Evolutionary conservation across 2,888 invertebrate species (phyloP), one percentile per base, ranked within the genome.

Genomic region (Sialis lutaria): DNA sequence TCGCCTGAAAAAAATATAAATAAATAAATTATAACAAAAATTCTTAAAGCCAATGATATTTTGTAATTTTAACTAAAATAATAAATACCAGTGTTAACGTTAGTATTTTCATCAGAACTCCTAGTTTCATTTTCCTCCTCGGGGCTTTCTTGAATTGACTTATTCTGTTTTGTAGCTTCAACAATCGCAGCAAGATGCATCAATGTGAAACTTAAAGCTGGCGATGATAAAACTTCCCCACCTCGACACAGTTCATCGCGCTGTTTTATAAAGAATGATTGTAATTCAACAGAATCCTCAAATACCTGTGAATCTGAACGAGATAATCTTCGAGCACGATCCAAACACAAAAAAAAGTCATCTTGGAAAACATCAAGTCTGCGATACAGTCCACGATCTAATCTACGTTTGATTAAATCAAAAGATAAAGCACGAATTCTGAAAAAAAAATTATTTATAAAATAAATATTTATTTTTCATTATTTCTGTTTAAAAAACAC

Each of bases 331-430:
- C 97, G 77, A 0, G 93, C 93, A 55, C 86, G 68, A 57, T 95
- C 92, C 60, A 97, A 79, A 51, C 96, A 89, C 34, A 84, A 77
- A 62, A 98, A 97, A 60, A 97, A 79, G 60, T 98, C 97, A 57
- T 92, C 92, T 69, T 97, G 97, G 67, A 97, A 97, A 48, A 82
- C 75, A 63, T 98, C 97, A 51, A 98, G 68, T 6, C 98, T 74
- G 56, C 87, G 84, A 65, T 98, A 98, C 4, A 90, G 75, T 1
- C 91, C 90, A 62, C 86, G 78, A 60, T 97, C 95, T 40, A 98
- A 68, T 22, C 96, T 76, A 22, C 91, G 74, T 63, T 96, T 97
- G 45, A 98, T 89, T 48, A 95, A 69, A 63, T 97, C 97, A 55
- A 96, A 70, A 0, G 92, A 90, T 46, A 92, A 74, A 0, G 87